phyloP scores from a whole-genome alignment of 1,140 invertebrate genomes.

The Phymastichus coffea region DNA sequence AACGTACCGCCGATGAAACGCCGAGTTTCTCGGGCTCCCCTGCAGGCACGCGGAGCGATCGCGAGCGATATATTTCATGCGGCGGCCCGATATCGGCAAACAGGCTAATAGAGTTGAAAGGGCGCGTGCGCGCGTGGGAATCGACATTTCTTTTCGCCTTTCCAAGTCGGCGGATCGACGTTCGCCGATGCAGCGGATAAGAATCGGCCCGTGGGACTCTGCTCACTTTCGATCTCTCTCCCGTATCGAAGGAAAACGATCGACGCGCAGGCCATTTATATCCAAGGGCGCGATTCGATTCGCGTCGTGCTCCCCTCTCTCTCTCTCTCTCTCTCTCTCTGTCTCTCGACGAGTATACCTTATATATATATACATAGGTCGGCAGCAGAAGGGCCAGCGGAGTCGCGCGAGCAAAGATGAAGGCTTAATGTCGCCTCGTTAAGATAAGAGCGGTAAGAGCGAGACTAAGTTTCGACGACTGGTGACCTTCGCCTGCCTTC shows the following conservation, averaged over 20 bases:
- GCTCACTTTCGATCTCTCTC: background rate
- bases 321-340: background rate
- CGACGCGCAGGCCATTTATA: constrained; percentile 4
- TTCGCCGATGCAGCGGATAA: too few relatives aligned
- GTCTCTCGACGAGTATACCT: background rate
- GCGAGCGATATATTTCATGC: background rate
- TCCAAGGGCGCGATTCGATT: constrained; percentile 14
- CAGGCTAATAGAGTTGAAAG: background rate
- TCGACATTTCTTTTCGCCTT: constrained; percentile 5
- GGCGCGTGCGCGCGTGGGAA: constrained; percentile 10
- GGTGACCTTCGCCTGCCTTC: too few relatives aligned
- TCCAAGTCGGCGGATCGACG: too few relatives aligned
- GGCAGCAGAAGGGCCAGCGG: too few relatives aligned
- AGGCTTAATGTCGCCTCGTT: constrained; percentile 13
- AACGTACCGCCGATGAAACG: background rate
- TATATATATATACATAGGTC: background rate
- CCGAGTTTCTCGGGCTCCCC: background rate
- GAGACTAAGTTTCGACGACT: too few relatives aligned
- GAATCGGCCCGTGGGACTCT: constrained; percentile 1
- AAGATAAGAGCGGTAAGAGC: too few relatives aligned
- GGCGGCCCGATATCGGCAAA: background rate
- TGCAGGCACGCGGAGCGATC: background rate
- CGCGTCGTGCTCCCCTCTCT: background rate
- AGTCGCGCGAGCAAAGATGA: too few relatives aligned
- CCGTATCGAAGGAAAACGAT: constrained; percentile 8